Evolutionary conservation across 2,113 vertebrate genomes (phyloP), one percentile per base, ranked within the genome.

Genomic region (Cinclus cinclus): DNA sequence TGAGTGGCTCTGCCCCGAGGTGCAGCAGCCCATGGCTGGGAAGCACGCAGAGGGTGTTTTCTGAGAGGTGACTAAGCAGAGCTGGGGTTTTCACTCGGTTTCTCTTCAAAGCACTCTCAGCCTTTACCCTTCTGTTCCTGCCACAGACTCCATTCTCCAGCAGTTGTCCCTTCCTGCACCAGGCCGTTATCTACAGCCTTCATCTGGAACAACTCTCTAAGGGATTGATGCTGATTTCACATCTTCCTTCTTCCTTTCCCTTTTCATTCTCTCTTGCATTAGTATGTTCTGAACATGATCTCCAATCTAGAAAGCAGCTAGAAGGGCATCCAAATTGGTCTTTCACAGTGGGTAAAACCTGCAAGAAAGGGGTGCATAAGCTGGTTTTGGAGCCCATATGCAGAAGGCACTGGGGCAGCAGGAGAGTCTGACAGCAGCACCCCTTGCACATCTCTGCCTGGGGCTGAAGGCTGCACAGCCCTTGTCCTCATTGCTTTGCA

Each of bases 361-460:
- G n/a, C 56, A 90, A 67, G 37, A 79, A 78, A 41, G 27, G 21
- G 7, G 1, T 37, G 8, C 15, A 9, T 50, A 37, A 68, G 11
- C 42, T 79, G 10, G 3, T 67, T 67, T 90, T 88, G 79, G 28
- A 49, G 12, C 20, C 33, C 20, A 10, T 3, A 17, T 25, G 35
- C 56, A 90, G 67, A 44, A 83, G 33, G 16, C 50, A 58, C 24
- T 13, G 17, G 37, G 27, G 31, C 41, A 79, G 46, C 37, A n/a
- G n/a, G 20, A 60, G 50, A 21, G 11, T n/a, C 59, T 49, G 84
- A 13, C 7, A 44, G 41, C 73, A 74, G 41, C 33, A 27, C 16
- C 68, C 33, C 33, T 62, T 63, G 69, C 21, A 41, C 52, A n/a
- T 14, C 7, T 74, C 56, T 49, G 33, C 15, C 44, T 0, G 0